These are phyloP conservation scores for Aegithalos caudatus DNA, from an alignment of 2,113 vertebrate genomes.

Conservation along the genomic window DNA sequence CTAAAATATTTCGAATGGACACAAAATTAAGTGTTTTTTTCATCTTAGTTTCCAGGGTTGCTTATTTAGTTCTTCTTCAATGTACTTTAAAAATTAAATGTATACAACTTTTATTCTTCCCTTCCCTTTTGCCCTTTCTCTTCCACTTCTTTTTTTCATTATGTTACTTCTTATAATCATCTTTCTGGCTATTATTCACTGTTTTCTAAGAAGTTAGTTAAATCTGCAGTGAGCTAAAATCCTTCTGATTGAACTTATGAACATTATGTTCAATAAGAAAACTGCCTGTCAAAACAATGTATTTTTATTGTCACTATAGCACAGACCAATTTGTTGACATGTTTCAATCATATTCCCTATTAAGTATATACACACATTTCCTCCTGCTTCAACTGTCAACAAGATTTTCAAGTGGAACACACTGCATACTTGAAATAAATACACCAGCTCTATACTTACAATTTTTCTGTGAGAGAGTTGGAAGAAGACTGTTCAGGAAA, in stretches of 20 bases:
- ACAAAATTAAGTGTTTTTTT: neutral
- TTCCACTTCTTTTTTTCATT: neutral
- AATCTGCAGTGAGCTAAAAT: neutral
- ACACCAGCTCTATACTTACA: neutral
- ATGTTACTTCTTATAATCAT: neutral
- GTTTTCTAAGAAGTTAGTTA: neutral
- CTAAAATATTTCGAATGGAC: neutral
- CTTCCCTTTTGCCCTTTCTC: neutral
- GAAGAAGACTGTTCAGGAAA: neutral
- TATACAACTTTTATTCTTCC: neutral
- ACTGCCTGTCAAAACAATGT: neutral
- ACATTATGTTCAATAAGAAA: neutral
- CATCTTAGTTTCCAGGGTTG: neutral
- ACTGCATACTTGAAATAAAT: neutral
- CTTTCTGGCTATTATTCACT: neutral
- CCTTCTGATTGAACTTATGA: neutral
- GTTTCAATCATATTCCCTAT: neutral
- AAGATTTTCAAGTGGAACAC: neutral
- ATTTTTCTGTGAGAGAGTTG: neutral
- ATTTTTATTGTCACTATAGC: neutral
- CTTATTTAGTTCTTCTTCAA: neutral
- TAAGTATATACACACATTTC: neutral
- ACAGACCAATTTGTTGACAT: neutral
- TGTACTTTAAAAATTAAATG: neutral
- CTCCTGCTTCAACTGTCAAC: neutral